Conservation (phyloP, 2,113 vertebrate species). For the Lophura nycthemera region DNA sequence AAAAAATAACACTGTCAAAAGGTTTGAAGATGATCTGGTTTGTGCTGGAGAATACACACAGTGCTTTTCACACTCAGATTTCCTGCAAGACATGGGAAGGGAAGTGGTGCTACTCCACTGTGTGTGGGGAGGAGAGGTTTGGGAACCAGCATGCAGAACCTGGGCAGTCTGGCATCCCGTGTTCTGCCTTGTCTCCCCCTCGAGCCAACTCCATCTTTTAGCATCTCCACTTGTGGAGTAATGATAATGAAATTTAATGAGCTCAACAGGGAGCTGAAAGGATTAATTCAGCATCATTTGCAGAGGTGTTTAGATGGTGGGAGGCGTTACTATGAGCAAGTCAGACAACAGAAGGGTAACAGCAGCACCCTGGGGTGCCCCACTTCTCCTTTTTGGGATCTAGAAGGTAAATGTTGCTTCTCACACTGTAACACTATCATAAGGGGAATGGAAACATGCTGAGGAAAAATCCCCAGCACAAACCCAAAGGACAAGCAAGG, state of each 20-base stretch:
- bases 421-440: background rate
- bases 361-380: constrained; percentile 23
- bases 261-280: constrained; percentile 59
- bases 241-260: constrained; percentile 58
- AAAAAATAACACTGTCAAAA: background rate
- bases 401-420: background rate
- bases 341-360: constrained; percentile 10
- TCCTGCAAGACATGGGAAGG: background rate
- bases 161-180: background rate
- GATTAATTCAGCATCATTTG: constrained; percentile 61
- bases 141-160: background rate
- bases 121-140: background rate
- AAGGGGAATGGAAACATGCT: background rate
- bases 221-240: constrained; percentile 39
- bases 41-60: background rate
- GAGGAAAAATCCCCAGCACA: background rate
- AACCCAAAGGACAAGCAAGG: background rate
- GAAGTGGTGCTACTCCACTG: rapidly evolving
- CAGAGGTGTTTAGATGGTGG: constrained; percentile 38
- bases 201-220: constrained; percentile 33
- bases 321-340: constrained; percentile 13
- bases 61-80: background rate
- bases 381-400: background rate
- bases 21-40: background rate
- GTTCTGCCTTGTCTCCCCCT: constrained; percentile 5